Percentiles rank a stretch among this genome's conserved stretches.
These are phyloP conservation scores for Mantis religiosa DNA, from an alignment of 2,888 invertebrate species.

Conservation along the genomic window DNA sequence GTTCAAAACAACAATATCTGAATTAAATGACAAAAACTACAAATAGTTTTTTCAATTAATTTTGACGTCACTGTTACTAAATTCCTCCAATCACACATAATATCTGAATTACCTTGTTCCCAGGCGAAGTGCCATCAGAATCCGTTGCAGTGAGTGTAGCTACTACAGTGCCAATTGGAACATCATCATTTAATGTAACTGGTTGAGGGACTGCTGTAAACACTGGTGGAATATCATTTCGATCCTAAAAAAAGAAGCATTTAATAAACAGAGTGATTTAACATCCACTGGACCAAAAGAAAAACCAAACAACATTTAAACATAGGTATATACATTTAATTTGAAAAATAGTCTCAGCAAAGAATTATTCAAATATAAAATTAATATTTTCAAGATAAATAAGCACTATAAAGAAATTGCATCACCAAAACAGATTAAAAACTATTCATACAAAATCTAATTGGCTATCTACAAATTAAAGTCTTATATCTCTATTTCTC, in stretches of 20 bases:
- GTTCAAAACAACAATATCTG: no score
- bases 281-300: neutral
- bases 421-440: no score
- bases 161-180: conserved; percentile 75
- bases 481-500: no score
- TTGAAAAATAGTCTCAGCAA: neutral
- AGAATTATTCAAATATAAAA: neutral
- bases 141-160: conserved; percentile 76
- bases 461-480: no score
- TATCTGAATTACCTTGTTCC: conserved; percentile 59
- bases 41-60: no score
- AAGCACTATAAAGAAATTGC: no score
- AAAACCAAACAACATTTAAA: neutral
- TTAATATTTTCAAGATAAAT: no score
- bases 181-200: conserved; percentile 77
- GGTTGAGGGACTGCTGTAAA: conserved; percentile 80
- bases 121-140: conserved; percentile 79
- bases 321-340: neutral
- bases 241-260: conserved; percentile 54
- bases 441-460: no score
- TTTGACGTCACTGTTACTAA: no score
- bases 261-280: neutral
- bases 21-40: no score
- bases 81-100: no score
- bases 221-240: conserved; percentile 83